Base-by-base conservation (phyloP, 35 echinoderm and acorn worm genomes). In the Diadema setosum region DNA sequence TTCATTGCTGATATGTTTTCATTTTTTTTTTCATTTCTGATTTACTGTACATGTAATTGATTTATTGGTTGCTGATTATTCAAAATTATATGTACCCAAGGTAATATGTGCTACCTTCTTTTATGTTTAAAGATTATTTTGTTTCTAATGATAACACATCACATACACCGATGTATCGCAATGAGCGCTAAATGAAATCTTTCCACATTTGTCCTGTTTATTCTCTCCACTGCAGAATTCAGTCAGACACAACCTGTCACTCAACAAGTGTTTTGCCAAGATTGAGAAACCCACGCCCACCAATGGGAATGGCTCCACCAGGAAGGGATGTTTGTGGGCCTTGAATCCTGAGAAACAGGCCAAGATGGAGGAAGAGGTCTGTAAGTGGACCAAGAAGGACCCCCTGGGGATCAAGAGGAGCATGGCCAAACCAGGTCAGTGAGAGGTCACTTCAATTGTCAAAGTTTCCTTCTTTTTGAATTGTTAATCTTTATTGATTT, bases 181-280 rank as follows among this genome's bases (percentile, higher is more conserved):
- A 40, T 9, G 7, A 39, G 75, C 6, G 11, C 11, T 81, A 7
- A 81, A 81, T 40, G 11, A 7, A 81, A 81, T 16, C 17, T 41
- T 9, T 33, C 14, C 6, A 2, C 46, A 12, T 33, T 11, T 80
- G 14, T 11, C 82, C n/a, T 30, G 56, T 64, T 64, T 61, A 18
- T 63, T 29, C 45, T 56, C 82, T 45, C 41, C 81, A 50, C 5
- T 84, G 2, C 64, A 99, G 96, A 99, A 99, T 75, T 99, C 96
- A 59, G 96, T 99, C 1, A 85, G 96, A 46, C 96, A 99, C 82
- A 99, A 99, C 46, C 83, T 99, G 46, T 99, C 96, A 20, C 82
- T 99, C 33, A 99, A 99, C 88, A 99, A 99, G 49, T 99, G 96
- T 52, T 99, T 99, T 58, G 96, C 92, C 61, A 99, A 99, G 75